phyloP scores from a whole-genome alignment of 2,113 vertebrate species.

The Blennius ocellaris region DNA sequence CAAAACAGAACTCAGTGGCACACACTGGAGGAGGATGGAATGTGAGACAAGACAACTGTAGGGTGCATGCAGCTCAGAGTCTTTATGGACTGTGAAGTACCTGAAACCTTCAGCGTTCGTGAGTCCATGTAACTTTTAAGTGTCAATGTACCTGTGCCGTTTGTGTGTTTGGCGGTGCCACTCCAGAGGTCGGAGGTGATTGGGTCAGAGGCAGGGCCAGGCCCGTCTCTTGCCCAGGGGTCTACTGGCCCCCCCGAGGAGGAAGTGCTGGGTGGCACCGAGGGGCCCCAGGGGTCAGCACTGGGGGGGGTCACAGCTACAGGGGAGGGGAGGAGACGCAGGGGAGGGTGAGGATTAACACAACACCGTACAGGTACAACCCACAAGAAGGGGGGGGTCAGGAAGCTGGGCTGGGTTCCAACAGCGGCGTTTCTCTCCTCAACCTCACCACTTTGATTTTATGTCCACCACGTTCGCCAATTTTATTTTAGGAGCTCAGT shows the following conservation, averaged over 20 bases:
- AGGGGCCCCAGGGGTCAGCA: conserved; percentile 85
- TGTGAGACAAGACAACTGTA: conserved; percentile 66
- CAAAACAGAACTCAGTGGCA: conserved; percentile 15
- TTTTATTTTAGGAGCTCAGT: neutral
- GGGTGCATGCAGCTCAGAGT: conserved; percentile 39
- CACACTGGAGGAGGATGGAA: conserved; percentile 60
- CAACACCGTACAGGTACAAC: conserved; percentile 69
- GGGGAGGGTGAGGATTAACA: conserved; percentile 73
- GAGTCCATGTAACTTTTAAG: conserved; percentile 31
- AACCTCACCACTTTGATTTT: conserved; percentile 40
- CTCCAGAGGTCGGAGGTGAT: conserved; percentile 85
- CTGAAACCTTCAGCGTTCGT: conserved; percentile 21
- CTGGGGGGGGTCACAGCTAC: conserved; percentile 85
- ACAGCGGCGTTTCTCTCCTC: conserved; percentile 62
- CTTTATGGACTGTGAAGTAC: neutral
- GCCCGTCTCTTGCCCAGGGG: conserved; percentile 83
- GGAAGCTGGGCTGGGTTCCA: conserved; percentile 65
- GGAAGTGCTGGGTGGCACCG: conserved; percentile 79
- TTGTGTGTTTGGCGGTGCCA: conserved; percentile 84
- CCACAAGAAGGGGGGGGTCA: conserved; percentile 63
- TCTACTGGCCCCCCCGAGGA: conserved; percentile 83
- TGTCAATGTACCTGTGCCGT: conserved; percentile 84
- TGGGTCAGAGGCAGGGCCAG: conserved; percentile 78
- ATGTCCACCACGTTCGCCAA: neutral
- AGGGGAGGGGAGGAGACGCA: conserved; percentile 71